Base-by-base conservation (phyloP, 2,888 invertebrate genomes). In the Pyrochroa serraticornis region DNA sequence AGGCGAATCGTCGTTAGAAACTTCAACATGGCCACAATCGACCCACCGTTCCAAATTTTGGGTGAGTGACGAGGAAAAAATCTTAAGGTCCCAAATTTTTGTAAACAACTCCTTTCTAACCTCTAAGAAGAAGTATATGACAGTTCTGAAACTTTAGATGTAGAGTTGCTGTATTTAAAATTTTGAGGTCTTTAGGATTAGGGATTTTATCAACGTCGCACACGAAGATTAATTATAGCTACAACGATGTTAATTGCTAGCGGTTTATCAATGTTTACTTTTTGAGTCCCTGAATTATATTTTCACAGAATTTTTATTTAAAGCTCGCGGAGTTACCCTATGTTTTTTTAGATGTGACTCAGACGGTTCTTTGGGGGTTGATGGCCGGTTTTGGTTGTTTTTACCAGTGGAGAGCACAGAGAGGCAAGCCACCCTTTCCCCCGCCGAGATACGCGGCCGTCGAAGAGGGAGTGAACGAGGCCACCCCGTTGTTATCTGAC, bases 351-450 rank as follows among this genome's bases (percentile, higher is more conserved):
- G 91, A 90, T 75, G 74, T 82, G 10, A 62, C 82, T 2, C 76
- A 88, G 49, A 79, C 81, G 1, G 51, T 83, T 0, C 55, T 84
- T 0, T 89, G 90, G 88, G 55, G 80, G 0, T 60, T 79, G 2
- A 69, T 90, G 38, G 79, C 84, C 0, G 48, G 79, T 1, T 70
- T 79, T 7, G 88, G 88, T 0, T 80, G 83, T 62, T 71, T 77
- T 32, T 79, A 83, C 65, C 90, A 89, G 73, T 77, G 81, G 45
- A 80, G 80, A 71, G 77, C 82, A 52, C 85, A 84, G 70, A 76
- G 79, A 9, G 82, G 84, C 7, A 80, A 82, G 51, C 84, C 87
- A 0, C 87, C 87, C 0, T 89, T 89, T 76, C 88, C 88, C 0
- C 85, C 86, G 0, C 84, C 43, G 43, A 43, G 43, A n/a, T 47